phyloP scores from a whole-genome alignment of 2,888 invertebrate genomes.

The Sthenelais limicola region DNA sequence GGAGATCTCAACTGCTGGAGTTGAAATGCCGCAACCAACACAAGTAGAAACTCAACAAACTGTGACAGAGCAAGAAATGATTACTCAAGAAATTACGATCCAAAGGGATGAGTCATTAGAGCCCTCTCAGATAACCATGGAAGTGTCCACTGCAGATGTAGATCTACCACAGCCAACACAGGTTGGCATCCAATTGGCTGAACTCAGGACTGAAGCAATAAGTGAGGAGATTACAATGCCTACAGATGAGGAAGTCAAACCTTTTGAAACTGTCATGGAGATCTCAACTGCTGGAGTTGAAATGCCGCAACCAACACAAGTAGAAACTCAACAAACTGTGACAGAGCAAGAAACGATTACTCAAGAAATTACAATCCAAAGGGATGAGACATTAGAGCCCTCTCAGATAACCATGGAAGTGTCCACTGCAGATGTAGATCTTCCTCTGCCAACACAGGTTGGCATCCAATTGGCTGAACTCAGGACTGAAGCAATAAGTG shows the following conservation, averaged over 20 bases:
- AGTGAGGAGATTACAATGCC: constrained; percentile 20
- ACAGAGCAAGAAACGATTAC: neutral
- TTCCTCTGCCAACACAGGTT: constrained; percentile 34
- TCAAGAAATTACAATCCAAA: constrained; percentile 10
- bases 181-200: constrained; percentile 11
- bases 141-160: constrained; percentile 18
- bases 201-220: constrained; percentile 24
- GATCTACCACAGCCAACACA: constrained; percentile 20
- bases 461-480: constrained; percentile 18
- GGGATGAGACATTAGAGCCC: constrained; percentile 3
- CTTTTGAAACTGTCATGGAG: constrained; percentile 29
- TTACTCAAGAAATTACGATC: constrained; percentile 5
- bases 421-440: constrained; percentile 4
- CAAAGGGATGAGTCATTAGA: constrained; percentile 23
- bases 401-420: constrained; percentile 11
- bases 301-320: constrained; percentile 30
- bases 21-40: constrained; percentile 23
- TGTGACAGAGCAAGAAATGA: neutral
- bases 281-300: constrained; percentile 19
- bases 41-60: neutral
- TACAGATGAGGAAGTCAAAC: constrained; percentile 41
- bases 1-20: constrained; percentile 17
- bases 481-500: constrained; percentile 32
- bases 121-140: constrained; percentile 39
- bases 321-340: neutral